Evolutionary conservation across 2,888 invertebrate genomes (phyloP), one percentile per base, ranked within the genome.

Genomic region (Boloria selene): DNA sequence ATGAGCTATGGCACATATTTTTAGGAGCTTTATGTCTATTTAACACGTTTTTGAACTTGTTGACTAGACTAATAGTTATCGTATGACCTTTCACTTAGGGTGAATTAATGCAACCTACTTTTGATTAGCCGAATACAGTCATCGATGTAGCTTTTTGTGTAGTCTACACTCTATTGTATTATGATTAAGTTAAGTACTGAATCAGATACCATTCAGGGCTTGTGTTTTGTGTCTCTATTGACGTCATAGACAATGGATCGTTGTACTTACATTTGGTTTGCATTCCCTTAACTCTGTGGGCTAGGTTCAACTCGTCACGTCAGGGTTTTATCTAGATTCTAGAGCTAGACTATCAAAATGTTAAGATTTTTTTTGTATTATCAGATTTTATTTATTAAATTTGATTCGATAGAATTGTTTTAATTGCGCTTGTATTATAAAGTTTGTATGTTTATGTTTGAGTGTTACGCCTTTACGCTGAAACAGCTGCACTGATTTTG

Each of bases 201-300:
- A 61, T 67, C 69, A 61, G 64, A 67, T 52, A 10, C 17, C 50
- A 60, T 60, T 47, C 56, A 42, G 61, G 51, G 13, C 2, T 47
- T 56, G 49, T 67, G 59, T 61, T 47, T 31, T 54, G 58, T 49
- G 14, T 1, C 26, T 13, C 13, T 18, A 45, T 61, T 69, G 69
- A 67, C 69, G 69, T 67, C 67, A 67, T n/a, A 13, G 13, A 69
- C 61, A 69, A 69, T 69, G 62, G 67, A 4, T 61, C 54, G 59
- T 69, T 67, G 26, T n/a, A 13, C 0, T 31, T 49, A 13, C 45
- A 59, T 64, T 31, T 62, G 67, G 64, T 49, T 4, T 16, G 13
- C 6, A 10, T 52, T 44, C 31, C 22, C 63, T 54, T n/a, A 31
- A 17, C 17, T 14, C 26, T 55, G 45, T 31, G 42, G 18, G n/a